Percentiles rank a stretch among this genome's conserved stretches.
Conservation (phyloP, 1,140 invertebrate genomes). For the Cyrtorhinus lividipennis region DNA sequence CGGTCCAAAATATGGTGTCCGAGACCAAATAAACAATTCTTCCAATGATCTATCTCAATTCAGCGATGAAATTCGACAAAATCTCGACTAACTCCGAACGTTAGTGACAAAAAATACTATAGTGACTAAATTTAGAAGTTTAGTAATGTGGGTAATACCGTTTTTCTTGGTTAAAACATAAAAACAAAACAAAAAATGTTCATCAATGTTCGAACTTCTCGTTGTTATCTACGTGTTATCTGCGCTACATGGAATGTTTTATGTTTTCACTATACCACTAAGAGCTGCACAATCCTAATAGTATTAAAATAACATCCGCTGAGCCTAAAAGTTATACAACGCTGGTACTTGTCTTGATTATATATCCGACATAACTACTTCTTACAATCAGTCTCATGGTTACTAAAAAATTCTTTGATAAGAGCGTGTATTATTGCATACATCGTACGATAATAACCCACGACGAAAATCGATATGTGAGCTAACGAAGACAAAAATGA, state of each 20-base stretch:
- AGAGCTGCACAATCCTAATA: neutral
- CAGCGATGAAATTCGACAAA: too few species aligned
- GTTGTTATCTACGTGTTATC: neutral
- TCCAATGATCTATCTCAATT: too few species aligned
- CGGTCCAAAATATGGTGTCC: too few species aligned
- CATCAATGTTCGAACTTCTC: neutral
- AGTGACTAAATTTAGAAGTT: neutral
- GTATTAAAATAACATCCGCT: too few species aligned
- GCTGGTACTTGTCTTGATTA: neutral
- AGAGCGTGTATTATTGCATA: neutral
- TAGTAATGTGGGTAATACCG: neutral
- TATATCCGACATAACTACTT: constrained; percentile 4
- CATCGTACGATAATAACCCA: neutral
- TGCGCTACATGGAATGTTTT: neutral
- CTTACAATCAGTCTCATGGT: constrained; percentile 19
- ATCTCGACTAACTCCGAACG: neutral
- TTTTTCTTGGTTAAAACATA: neutral
- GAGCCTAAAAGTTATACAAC: neutral
- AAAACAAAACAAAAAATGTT: neutral
- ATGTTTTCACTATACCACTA: neutral
- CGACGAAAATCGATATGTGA: neutral
- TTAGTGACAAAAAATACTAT: neutral
- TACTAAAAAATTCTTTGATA: constrained; percentile 17
- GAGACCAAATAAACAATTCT: too few species aligned
- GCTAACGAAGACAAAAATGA: neutral